A percentile compares a stretch with the other conserved stretches of the same genome.
Conservation (phyloP, 2,113 vertebrate species). For the Platanista minor region DNA sequence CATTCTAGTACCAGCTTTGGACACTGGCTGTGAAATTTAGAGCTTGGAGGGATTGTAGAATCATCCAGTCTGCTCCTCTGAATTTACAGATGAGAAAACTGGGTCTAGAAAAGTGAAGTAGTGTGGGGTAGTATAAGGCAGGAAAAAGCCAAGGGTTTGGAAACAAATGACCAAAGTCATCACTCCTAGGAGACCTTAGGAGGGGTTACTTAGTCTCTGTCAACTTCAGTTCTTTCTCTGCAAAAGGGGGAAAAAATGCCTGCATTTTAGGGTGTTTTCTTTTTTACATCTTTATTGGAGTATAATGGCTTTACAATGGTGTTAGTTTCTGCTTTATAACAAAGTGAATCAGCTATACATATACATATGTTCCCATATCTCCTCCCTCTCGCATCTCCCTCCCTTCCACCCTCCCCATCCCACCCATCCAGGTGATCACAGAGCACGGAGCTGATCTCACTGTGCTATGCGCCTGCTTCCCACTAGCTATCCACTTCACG, state of each 20-base stretch:
- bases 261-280: too few species aligned
- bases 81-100: background rate
- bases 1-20: background rate
- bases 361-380: too few species aligned
- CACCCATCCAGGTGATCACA: too few species aligned
- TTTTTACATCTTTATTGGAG: too few species aligned
- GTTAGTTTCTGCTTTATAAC: too few species aligned
- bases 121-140: background rate
- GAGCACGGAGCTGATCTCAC: too few species aligned
- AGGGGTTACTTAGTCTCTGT: background rate
- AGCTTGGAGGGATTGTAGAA: background rate
- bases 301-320: too few species aligned
- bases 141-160: background rate
- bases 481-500: too few species aligned
- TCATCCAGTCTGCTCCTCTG: background rate
- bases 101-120: background rate
- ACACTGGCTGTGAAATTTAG: background rate
- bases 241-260: background rate
- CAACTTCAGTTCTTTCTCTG: background rate
- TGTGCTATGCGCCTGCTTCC: too few species aligned
- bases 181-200: background rate
- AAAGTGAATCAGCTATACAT: too few species aligned
- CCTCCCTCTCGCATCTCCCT: too few species aligned
- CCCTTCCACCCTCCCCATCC: too few species aligned
- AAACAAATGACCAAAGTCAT: background rate